A percentile compares a stretch with the other conserved stretches of the same genome.
Evolutionary conservation across 2,113 vertebrate species (phyloP).

Genomic region (Amazona vittata): DNA sequence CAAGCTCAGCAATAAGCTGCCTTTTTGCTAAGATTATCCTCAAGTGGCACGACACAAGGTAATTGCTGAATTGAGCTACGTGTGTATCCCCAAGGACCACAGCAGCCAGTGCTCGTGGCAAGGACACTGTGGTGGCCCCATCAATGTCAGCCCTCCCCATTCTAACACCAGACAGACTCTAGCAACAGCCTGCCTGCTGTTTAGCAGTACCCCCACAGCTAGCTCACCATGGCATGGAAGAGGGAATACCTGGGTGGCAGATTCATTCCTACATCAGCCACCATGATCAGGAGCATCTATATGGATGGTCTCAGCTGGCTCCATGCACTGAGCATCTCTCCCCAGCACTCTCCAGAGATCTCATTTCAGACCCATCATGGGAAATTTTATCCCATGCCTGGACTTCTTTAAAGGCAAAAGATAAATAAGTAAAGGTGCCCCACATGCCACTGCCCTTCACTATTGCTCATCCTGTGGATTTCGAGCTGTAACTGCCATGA

Average conservation of each 20-base stretch:
- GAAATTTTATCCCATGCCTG: slow-evolving; percentile 36
- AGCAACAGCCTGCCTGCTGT: neutral
- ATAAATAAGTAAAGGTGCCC: neutral
- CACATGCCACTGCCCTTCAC: neutral
- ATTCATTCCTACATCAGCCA: neutral
- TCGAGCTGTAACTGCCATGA: neutral
- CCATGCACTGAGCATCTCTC: neutral
- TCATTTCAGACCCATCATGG: slow-evolving; percentile 41
- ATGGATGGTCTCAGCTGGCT: neutral
- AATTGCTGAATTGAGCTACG: neutral
- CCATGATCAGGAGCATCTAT: rapidly evolving
- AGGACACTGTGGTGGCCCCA: neutral
- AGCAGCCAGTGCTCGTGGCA: rapidly evolving
- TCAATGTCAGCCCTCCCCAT: neutral
- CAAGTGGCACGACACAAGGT: neutral
- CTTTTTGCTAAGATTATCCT: neutral
- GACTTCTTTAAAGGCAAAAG: neutral
- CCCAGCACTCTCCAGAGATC: neutral
- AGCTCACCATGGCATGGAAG: neutral
- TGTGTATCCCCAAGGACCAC: rapidly evolving
- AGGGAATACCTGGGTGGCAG: neutral
- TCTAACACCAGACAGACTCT: neutral
- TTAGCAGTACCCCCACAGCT: neutral
- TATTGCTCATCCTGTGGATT: rapidly evolving
- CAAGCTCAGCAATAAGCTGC: neutral